Evolutionary conservation across 2,888 invertebrate species (phyloP).

Genomic region (Gryllus longicercus): DNA sequence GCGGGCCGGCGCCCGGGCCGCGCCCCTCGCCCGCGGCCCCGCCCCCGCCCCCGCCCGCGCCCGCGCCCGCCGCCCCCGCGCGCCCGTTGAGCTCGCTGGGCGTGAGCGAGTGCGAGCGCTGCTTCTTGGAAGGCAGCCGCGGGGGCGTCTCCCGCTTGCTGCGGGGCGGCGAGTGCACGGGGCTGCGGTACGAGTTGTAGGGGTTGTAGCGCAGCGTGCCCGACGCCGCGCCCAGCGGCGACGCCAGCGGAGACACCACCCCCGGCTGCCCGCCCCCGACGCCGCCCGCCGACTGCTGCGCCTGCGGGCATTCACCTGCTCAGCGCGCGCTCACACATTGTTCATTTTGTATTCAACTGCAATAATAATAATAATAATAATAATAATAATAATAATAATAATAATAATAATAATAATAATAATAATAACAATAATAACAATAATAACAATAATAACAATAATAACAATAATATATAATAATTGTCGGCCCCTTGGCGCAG

Average conservation of each 20-base stretch:
- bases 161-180: constrained; percentile 58
- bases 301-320: too few relatives aligned
- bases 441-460: too few relatives aligned
- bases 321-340: too few relatives aligned
- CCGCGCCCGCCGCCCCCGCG: constrained; percentile 25
- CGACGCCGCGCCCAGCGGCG: constrained; percentile 38
- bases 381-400: too few relatives aligned
- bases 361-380: too few relatives aligned
- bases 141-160: constrained; percentile 50
- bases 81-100: constrained; percentile 52
- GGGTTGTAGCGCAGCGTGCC: constrained; percentile 42
- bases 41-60: constrained; percentile 32
- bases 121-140: constrained; percentile 55
- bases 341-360: too few relatives aligned
- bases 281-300: too few relatives aligned
- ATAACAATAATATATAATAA: too few relatives aligned
- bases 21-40: constrained; percentile 54
- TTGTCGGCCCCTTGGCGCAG: too few relatives aligned
- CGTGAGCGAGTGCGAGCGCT: constrained; percentile 76
- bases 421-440: too few relatives aligned
- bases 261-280: too few relatives aligned
- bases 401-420: too few relatives aligned
- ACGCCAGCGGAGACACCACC: constrained; percentile 38
- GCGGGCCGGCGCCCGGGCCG: constrained; percentile 63
- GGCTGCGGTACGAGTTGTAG: constrained; percentile 47